phyloP scores from a whole-genome alignment of 2,113 vertebrate genomes.

The Chinchilla lanigera region DNA sequence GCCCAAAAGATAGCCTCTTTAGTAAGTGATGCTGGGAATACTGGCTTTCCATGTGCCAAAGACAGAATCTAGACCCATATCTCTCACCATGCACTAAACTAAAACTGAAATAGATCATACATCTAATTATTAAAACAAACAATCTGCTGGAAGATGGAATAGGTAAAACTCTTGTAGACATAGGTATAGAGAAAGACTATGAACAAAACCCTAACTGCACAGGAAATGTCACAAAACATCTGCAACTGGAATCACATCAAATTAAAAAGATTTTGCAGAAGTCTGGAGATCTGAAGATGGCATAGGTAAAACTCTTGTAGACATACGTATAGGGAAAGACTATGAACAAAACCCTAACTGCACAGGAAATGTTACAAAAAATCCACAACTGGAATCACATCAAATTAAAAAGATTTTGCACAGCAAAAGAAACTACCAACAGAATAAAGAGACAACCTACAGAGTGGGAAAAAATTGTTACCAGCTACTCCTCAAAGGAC shows the following conservation, averaged over 20 bases:
- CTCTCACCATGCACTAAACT: too few relatives aligned
- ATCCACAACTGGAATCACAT: background rate
- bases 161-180: too few relatives aligned
- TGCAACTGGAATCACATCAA: background rate
- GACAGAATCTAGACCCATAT: too few relatives aligned
- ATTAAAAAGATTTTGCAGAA: background rate
- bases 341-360: background rate
- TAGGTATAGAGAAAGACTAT: background rate
- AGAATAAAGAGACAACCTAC: background rate
- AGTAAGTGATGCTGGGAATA: background rate
- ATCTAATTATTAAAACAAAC: too few relatives aligned
- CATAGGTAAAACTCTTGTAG: too few relatives aligned
- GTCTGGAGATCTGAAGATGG: too few relatives aligned
- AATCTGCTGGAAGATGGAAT: too few relatives aligned
- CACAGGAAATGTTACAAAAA: background rate
- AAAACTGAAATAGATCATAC: too few relatives aligned
- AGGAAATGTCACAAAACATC: background rate
- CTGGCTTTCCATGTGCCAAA: too few relatives aligned
- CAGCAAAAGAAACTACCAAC: background rate
- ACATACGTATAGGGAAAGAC: too few relatives aligned
- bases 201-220: background rate
- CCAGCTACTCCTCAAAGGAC: background rate
- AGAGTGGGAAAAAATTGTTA: background rate
- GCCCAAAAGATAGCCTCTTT: background rate
- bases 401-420: background rate